Percentiles rank a stretch among this genome's conserved stretches.
Evolutionary conservation across 2,113 vertebrate species (phyloP).

Genomic region (Gnathonemus echidnorhynchus): DNA sequence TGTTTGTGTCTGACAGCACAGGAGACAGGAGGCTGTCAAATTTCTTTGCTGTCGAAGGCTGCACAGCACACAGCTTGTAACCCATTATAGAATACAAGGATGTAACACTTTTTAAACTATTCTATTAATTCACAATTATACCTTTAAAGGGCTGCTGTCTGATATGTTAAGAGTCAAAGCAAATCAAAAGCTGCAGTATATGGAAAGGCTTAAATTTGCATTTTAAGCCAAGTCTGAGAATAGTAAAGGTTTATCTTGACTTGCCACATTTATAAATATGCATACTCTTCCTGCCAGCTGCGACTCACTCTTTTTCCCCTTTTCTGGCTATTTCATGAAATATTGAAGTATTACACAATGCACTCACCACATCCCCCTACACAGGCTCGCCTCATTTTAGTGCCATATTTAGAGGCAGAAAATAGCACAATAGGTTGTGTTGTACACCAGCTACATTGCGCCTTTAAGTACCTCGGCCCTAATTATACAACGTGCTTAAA

Average conservation of each 20-base stretch:
- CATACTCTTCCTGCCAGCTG: neutral
- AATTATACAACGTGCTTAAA: neutral
- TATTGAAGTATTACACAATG: neutral
- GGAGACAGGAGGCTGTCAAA: neutral
- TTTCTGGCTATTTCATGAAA: slow-evolving; percentile 23
- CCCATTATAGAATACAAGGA: neutral
- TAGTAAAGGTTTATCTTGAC: neutral
- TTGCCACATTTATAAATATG: neutral
- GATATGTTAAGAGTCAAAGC: neutral
- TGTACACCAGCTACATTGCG: neutral
- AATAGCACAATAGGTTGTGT: neutral
- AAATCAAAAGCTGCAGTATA: neutral
- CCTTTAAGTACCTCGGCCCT: neutral
- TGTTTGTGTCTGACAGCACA: neutral
- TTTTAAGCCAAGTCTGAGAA: neutral
- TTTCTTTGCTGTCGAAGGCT: neutral
- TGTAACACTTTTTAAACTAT: neutral
- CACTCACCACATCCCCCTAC: neutral
- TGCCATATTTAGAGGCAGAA: neutral
- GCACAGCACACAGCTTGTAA: neutral
- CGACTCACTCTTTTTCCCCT: slow-evolving; percentile 17
- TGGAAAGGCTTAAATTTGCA: neutral
- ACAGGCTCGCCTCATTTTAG: neutral
- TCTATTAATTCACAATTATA: neutral
- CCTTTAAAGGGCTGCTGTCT: neutral